Evolutionary conservation across 2,888 invertebrate genomes (phyloP).

Genomic region (Anodontia alba): DNA sequence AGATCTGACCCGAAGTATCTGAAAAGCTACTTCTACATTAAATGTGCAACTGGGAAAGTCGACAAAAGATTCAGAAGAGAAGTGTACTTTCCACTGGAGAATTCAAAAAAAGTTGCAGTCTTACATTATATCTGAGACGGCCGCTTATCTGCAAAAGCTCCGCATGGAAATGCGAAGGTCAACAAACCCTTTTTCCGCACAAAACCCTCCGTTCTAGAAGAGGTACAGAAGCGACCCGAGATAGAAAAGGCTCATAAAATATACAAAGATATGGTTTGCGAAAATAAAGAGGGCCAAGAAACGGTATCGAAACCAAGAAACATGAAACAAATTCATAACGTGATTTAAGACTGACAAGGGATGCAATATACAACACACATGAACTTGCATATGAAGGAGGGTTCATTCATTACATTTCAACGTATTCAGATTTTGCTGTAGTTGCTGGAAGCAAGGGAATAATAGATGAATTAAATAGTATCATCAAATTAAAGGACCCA

Average conservation of each 20-base stretch:
- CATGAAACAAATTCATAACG: slow-evolving; percentile 2
- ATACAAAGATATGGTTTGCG: slow-evolving; percentile 21
- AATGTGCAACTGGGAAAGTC: neutral
- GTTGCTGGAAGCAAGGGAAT: neutral
- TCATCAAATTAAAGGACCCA: neutral
- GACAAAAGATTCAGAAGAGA: neutral
- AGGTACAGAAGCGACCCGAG: neutral
- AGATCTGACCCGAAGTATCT: neutral
- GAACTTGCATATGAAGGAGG: neutral
- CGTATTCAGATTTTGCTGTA: neutral
- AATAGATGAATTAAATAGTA: neutral
- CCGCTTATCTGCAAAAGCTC: neutral
- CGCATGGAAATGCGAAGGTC: slow-evolving; percentile 8
- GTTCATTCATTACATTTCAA: neutral
- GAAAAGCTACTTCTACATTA: slow-evolving; percentile 8
- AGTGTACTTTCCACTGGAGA: neutral
- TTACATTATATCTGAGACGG: neutral
- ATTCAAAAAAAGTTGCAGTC: neutral
- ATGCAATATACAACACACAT: neutral
- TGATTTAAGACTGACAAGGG: neutral
- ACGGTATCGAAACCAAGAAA: slow-evolving; percentile 2
- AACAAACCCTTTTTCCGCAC: neutral
- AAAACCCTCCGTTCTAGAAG: slow-evolving; percentile 3
- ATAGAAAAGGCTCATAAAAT: slow-evolving; percentile 26
- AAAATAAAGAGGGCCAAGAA: slow-evolving; percentile 4